Evolutionary conservation across 2,888 invertebrate genomes (phyloP), one percentile per base, ranked within the genome.

Genomic region (Orthosia gracilis): DNA sequence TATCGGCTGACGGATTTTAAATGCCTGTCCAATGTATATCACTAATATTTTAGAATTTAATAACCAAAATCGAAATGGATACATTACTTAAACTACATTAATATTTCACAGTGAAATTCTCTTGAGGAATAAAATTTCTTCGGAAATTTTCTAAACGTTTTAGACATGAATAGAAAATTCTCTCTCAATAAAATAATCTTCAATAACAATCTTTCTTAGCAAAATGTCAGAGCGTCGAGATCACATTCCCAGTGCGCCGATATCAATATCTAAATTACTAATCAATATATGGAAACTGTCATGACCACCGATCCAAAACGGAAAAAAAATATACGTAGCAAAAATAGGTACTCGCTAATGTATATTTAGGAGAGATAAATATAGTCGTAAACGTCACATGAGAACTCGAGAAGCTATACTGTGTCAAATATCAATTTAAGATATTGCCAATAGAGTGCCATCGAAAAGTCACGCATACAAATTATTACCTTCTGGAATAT

Each of bases 391-490:
- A 93, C 87, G 92, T 93, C 92, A 87, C 86, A 87, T 78, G 86
- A 84, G 88, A 89, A 85, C 80, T 78, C 85, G 83, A 83, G 78
- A 79, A 71, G 81, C 69, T 84, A 89, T 91, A 88, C 90, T 88
- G 89, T 91, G 92, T 92, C 93, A 92, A 93, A 93, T 93, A 94
- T 94, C 91, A 91, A 92, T 92, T 92, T 93, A 88, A 89, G 89
- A 93, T 93, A 94, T 93, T 92, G 92, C 87, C 83, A 83, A 87
- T 85, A 80, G 86, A 86, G 83, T 83, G 80, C 82, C 72, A 73
- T 78, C 69, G 69, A 74, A 72, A 80, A 76, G 72, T 79, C 87
- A 84, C 84, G 86, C 81, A 85, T 86, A 77, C 79, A 88, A 85
- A 85, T 87, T 81, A 88, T 84, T 77, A 77, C 81, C 72, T 80